Percentiles rank a stretch among this genome's conserved stretches.
Conservation (phyloP, 2,797 vertebrate species). For the Coregonus ussuriensis region DNA sequence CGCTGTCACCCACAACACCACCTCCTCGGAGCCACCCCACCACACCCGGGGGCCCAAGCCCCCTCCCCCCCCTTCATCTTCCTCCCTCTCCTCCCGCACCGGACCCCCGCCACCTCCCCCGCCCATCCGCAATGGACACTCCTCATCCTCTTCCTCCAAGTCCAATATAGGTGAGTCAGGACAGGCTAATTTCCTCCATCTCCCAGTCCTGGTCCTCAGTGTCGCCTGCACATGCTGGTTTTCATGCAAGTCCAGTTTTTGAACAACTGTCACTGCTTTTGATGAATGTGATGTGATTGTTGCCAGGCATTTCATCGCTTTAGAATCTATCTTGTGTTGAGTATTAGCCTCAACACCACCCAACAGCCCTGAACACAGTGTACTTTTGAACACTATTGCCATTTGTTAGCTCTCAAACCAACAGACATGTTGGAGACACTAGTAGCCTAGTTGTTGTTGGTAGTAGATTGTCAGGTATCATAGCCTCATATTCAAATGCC, state of each 20-base stretch:
- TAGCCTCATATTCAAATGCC: constrained; percentile 42
- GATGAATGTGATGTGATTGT: no score
- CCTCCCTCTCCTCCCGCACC: constrained; percentile 73
- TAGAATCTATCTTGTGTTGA: no score
- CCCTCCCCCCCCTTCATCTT: constrained; percentile 70
- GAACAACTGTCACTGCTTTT: no score
- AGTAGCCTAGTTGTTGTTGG: not conserved
- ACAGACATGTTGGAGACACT: not conserved
- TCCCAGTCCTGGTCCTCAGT: not conserved
- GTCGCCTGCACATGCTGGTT: not conserved
- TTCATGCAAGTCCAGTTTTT: no score
- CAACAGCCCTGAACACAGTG: no score
- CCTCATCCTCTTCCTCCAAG: constrained; percentile 71
- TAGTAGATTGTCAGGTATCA: not conserved
- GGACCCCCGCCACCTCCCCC: constrained; percentile 88
- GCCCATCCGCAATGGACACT: constrained; percentile 89
- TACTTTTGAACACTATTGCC: no score
- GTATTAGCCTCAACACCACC: no score
- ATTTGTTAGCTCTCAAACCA: not conserved
- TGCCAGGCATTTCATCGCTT: not conserved
- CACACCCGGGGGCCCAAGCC: constrained; percentile 75
- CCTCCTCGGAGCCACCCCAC: constrained; percentile 64
- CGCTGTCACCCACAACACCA: constrained; percentile 23
- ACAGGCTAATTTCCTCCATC: not conserved
- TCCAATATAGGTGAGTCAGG: constrained; percentile 83